These are phyloP conservation scores for Falco cherrug DNA, from an alignment of 2,797 vertebrate species.

Conservation along the genomic window DNA sequence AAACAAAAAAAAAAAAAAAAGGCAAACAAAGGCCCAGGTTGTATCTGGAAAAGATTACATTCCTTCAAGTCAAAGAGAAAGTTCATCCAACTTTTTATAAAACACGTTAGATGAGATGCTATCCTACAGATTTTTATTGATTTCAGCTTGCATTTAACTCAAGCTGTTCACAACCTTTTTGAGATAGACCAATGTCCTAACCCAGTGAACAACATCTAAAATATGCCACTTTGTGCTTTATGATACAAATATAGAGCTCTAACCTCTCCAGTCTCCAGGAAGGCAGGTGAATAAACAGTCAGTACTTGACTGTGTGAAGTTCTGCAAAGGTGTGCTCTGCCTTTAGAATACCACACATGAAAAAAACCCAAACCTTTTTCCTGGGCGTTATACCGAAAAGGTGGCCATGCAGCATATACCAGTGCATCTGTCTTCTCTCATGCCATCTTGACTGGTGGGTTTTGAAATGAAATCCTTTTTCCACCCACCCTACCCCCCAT, in stretches of 20 bases:
- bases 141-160: constrained; percentile 42
- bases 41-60: constrained; percentile 60
- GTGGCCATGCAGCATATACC: background rate
- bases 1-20: background rate
- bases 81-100: constrained; percentile 52
- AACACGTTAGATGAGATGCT: constrained; percentile 13
- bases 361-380: background rate
- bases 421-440: background rate
- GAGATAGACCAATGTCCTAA: background rate
- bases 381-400: background rate
- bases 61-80: constrained; percentile 31
- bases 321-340: background rate
- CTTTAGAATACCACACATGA: background rate
- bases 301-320: background rate
- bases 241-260: background rate
- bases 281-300: background rate
- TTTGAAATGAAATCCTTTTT: background rate
- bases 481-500: no score
- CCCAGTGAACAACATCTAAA: background rate
- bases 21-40: constrained; percentile 7
- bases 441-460: background rate
- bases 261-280: background rate
- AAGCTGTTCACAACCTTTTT: background rate
- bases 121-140: constrained; percentile 34
- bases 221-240: background rate